Evolutionary conservation across 2,888 invertebrate species (phyloP), one percentile per base, ranked within the genome.

Genomic region (Meiosimyza decipiens): DNA sequence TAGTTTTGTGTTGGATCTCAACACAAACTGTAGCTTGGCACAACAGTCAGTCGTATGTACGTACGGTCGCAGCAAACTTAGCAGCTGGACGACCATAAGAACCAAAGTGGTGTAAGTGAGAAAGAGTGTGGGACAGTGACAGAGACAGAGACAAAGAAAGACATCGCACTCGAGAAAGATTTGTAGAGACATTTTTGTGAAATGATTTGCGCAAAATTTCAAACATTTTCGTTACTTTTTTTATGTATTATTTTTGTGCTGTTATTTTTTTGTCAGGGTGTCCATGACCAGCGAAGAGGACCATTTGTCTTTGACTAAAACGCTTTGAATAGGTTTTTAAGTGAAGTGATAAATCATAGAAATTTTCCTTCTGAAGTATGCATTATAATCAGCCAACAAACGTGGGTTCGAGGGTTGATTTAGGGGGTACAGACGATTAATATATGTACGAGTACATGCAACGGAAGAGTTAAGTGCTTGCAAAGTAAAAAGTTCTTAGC

Each of bases 271-370:
- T 49, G 57, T 59, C 60, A 33, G 40, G 40, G 40, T 7, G 67
- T 33, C 65, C 51, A 7, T 65, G 65, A 22, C 65, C 65, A 47
- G 54, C 67, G 22, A 16, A 18, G 22, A 55, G 22, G 59, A 40
- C 59, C 51, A 50, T 69, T 69, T 69, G 64, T 64, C 68, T 74
- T 71, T 47, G 51, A 63, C 68, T 63, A 74, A 74, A 71, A 69
- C 59, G 71, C 71, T 74, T 73, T 75, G 70, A 76, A 77, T 76
- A 74, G 77, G 74, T 75, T 77, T 77, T 77, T 76, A 76, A 77
- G 77, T 77, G 73, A 76, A 74, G 77, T 74, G 71, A 74, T 77
- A 77, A 77, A 76, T 77, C 77, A 77, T 74, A 71, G 54, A 68
- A 47, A 68, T 68, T 63, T 40, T 57, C 68, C 63, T 16, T 64